Conservation (phyloP, 2,888 invertebrate species). For the Druceiella hillmani region DNA sequence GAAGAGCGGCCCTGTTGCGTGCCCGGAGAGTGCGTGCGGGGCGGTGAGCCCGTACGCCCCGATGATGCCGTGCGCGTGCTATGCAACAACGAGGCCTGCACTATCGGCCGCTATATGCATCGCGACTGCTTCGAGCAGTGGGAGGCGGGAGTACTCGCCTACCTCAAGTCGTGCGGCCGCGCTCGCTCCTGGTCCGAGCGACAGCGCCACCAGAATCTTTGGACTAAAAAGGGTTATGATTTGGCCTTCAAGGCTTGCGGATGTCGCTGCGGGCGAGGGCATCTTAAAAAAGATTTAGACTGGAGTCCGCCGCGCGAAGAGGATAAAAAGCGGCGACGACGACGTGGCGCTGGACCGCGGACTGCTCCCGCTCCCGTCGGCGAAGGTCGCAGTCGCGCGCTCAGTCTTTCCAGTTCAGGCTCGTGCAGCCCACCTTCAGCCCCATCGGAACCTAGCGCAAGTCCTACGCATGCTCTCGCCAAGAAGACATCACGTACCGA, state of each 20-base stretch:
- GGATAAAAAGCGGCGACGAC: conserved; percentile 44
- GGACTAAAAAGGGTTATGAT: conserved; percentile 98
- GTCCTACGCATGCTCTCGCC: conserved; percentile 60
- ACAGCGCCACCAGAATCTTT: conserved; percentile 89
- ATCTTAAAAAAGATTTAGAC: conserved; percentile 90
- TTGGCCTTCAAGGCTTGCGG: conserved; percentile 92
- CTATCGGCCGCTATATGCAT: conserved; percentile 90
- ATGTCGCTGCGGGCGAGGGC: conserved; percentile 89
- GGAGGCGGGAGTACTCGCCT: conserved; percentile 85
- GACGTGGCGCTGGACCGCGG: conserved; percentile 38
- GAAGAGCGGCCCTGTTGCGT: conserved; percentile 70
- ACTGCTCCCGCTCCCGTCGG: conserved; percentile 28
- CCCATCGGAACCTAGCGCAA: conserved; percentile 69
- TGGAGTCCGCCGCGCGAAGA: conserved; percentile 69
- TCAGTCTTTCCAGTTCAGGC: conserved; percentile 73
- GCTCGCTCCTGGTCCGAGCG: conserved; percentile 94
- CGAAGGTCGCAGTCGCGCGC: conserved; percentile 61
- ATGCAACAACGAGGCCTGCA: conserved; percentile 93
- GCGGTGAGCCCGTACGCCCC: conserved; percentile 57
- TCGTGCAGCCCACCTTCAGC: conserved; percentile 79
- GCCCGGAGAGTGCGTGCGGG: conserved; percentile 77
- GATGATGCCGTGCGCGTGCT: conserved; percentile 82
- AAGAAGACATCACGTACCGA: conserved; percentile 76
- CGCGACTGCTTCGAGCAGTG: conserved; percentile 92
- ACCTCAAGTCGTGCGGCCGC: conserved; percentile 84